Evolutionary conservation across 2,797 vertebrate species (phyloP).

Genomic region (Zalophus californianus): DNA sequence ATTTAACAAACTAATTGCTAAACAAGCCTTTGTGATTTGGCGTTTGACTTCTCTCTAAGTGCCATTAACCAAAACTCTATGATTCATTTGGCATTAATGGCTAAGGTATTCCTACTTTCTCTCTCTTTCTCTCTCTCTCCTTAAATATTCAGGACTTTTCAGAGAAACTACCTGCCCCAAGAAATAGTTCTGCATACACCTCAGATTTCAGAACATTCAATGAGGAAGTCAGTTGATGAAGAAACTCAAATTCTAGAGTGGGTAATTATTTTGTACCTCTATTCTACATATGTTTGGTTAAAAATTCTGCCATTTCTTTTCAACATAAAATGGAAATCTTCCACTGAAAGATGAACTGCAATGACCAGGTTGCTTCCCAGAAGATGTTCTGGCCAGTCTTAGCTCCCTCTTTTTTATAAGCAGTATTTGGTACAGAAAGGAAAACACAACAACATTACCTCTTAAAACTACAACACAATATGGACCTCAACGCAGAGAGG

Average conservation of each 20-base stretch:
- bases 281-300: not conserved
- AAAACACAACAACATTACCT: not conserved
- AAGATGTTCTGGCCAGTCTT: not conserved
- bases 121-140: not conserved
- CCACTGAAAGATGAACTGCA: not conserved
- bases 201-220: not conserved
- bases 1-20: conserved; percentile 9
- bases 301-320: not conserved
- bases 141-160: not conserved
- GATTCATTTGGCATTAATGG: not conserved
- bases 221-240: not conserved
- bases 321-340: not conserved
- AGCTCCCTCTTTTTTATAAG: not conserved
- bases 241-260: not conserved
- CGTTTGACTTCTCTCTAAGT: not conserved
- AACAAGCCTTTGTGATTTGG: not conserved
- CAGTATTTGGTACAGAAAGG: not conserved
- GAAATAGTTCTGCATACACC: not conserved
- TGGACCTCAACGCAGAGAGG: not conserved
- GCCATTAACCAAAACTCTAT: not conserved
- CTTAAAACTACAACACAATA: not conserved
- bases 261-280: not conserved
- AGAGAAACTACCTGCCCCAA: not conserved
- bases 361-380: not conserved
- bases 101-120: not conserved